These are phyloP conservation scores for Protonemura montana DNA, from an alignment of 2,888 invertebrate species.

Conservation along the genomic window DNA sequence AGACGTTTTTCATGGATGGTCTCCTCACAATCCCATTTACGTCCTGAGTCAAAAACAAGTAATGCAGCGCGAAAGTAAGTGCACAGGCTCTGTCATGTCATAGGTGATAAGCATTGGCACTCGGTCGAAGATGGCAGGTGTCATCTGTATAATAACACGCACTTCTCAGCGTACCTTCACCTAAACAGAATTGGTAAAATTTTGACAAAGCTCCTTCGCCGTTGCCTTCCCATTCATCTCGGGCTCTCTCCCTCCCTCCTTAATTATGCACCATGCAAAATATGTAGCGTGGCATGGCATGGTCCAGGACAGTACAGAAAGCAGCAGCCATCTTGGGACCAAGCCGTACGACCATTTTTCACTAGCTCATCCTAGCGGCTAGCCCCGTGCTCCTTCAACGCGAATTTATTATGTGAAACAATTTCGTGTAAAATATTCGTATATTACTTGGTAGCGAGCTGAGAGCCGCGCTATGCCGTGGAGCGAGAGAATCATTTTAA, in stretches of 20 bases:
- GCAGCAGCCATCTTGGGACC: not conserved
- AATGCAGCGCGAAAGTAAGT: not conserved
- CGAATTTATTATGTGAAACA: constrained; percentile 15
- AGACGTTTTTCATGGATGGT: constrained; percentile 22
- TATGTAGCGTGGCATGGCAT: not conserved
- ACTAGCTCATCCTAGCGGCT: not conserved
- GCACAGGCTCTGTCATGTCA: no score
- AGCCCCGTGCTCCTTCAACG: not conserved
- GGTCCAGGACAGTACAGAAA: not conserved
- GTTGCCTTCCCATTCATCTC: not conserved
- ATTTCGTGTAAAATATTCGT: constrained; percentile 16
- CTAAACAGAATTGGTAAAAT: constrained; percentile 14
- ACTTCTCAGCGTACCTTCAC: not conserved
- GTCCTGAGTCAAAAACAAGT: constrained; percentile 18
- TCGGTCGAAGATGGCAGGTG: no score
- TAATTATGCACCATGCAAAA: not conserved
- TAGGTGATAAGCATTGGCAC: no score
- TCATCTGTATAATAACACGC: no score
- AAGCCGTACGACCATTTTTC: not conserved
- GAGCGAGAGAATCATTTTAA: not conserved
- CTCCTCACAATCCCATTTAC: constrained; percentile 2
- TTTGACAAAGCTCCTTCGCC: not conserved
- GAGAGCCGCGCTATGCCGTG: not conserved
- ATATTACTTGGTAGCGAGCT: not conserved
- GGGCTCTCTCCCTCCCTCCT: not conserved